These are phyloP conservation scores for Turnix velox DNA, from an alignment of 2,113 vertebrate genomes.

Conservation along the genomic window DNA sequence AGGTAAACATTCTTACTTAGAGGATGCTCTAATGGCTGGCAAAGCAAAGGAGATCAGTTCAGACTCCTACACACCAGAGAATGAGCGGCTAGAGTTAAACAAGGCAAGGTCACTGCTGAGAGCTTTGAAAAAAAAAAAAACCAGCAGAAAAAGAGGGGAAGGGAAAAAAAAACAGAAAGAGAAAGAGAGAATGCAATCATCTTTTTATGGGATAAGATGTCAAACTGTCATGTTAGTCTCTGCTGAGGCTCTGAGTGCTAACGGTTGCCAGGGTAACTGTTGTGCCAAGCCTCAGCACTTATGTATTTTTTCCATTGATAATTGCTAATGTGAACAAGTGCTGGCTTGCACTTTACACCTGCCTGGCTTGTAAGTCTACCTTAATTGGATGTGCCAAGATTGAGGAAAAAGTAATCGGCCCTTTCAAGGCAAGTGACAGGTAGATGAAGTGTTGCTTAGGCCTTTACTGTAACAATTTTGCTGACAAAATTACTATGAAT, in stretches of 20 bases:
- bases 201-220: conserved; percentile 59
- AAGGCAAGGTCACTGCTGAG: neutral
- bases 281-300: conserved; percentile 67
- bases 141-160: neutral
- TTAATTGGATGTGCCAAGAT: conserved; percentile 79
- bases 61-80: rapidly evolving
- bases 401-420: conserved; percentile 76
- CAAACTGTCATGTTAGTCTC: conserved; percentile 69
- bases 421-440: conserved; percentile 75
- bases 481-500: conserved; percentile 75
- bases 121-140: neutral
- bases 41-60: neutral
- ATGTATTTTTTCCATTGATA: conserved; percentile 73
- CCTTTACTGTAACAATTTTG: conserved; percentile 70
- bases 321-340: conserved; percentile 76
- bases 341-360: conserved; percentile 77
- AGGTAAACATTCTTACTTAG: neutral
- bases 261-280: conserved; percentile 69
- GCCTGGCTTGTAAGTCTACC: conserved; percentile 71
- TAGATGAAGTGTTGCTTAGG: conserved; percentile 72
- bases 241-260: conserved; percentile 41
- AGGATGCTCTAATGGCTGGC: neutral
- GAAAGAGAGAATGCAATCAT: conserved; percentile 24
- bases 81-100: neutral
- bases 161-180: neutral